phyloP scores from a whole-genome alignment of 2,888 invertebrate species.

The Euplagia quadripunctaria region DNA sequence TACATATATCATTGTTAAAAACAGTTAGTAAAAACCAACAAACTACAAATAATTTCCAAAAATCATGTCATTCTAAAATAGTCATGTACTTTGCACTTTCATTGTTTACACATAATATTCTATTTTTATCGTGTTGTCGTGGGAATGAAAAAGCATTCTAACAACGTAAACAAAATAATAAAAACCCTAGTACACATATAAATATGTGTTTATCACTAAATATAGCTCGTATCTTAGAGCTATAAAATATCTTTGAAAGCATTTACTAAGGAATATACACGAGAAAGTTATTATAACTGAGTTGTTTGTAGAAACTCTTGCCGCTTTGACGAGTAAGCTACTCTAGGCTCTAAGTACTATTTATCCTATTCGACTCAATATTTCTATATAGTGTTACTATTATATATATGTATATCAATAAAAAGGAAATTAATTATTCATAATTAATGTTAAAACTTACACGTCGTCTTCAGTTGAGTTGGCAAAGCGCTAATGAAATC shows the following conservation, averaged over 20 bases:
- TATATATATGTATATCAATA: background rate
- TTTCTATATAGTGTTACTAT: too few species aligned
- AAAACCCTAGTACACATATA: conserved; percentile 15
- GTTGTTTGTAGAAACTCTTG: background rate
- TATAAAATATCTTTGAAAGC: too few species aligned
- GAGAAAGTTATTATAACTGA: background rate
- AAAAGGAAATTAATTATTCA: background rate
- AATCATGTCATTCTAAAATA: background rate
- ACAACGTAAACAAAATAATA: conserved; percentile 39
- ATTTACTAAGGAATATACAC: background rate
- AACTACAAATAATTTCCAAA: background rate
- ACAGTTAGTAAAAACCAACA: background rate
- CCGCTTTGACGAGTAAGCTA: background rate
- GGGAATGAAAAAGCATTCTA: conserved; percentile 27
- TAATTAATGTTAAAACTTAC: too few species aligned
- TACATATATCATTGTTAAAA: background rate
- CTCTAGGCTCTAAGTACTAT: background rate
- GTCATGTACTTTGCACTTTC: conserved; percentile 11
- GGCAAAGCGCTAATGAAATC: background rate
- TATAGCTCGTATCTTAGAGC: background rate
- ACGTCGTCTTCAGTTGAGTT: background rate
- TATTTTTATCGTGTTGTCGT: conserved; percentile 13
- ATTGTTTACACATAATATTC: conserved; percentile 26
- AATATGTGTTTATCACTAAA: conserved; percentile 3
- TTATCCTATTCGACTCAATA: too few species aligned